Conservation (phyloP, 2,888 invertebrate species). For the Latrodectus elegans region DNA sequence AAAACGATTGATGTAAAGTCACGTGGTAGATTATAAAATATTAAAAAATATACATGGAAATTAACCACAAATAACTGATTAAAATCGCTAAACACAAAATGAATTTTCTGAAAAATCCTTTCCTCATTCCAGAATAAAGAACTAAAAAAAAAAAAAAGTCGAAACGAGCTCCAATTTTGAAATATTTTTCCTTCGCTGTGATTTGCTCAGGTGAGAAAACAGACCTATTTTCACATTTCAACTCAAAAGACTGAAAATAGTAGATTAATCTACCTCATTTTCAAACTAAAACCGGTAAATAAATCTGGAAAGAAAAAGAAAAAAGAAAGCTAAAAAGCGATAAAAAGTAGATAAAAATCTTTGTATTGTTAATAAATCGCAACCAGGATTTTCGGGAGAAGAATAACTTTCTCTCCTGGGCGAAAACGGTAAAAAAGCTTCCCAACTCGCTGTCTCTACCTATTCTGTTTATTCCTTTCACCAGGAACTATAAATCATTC, state of each 20-base stretch:
- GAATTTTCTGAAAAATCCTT: too few species aligned
- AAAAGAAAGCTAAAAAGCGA: neutral
- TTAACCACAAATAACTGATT: too few species aligned
- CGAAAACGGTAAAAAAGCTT: neutral
- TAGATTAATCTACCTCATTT: slow-evolving; percentile 38
- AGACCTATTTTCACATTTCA: slow-evolving; percentile 5
- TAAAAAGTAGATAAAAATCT: slow-evolving; percentile 30
- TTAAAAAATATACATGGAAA: too few species aligned
- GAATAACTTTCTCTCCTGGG: neutral
- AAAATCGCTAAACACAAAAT: too few species aligned
- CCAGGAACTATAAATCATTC: slow-evolving; percentile 43
- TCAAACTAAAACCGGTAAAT: neutral
- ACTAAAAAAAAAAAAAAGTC: too few species aligned
- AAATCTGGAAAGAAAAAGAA: neutral
- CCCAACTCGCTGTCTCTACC: neutral
- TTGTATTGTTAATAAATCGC: slow-evolving; percentile 48
- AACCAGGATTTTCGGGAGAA: slow-evolving; percentile 9
- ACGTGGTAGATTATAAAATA: too few species aligned
- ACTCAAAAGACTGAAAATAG: slow-evolving; percentile 1
- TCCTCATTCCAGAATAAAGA: too few species aligned
- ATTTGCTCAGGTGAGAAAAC: neutral
- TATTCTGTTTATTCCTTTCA: neutral
- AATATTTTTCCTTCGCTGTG: too few species aligned
- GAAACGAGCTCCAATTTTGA: too few species aligned
- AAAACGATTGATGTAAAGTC: too few species aligned